Conservation (phyloP, 2,113 vertebrate species). For the Gambusia holbrooki region DNA sequence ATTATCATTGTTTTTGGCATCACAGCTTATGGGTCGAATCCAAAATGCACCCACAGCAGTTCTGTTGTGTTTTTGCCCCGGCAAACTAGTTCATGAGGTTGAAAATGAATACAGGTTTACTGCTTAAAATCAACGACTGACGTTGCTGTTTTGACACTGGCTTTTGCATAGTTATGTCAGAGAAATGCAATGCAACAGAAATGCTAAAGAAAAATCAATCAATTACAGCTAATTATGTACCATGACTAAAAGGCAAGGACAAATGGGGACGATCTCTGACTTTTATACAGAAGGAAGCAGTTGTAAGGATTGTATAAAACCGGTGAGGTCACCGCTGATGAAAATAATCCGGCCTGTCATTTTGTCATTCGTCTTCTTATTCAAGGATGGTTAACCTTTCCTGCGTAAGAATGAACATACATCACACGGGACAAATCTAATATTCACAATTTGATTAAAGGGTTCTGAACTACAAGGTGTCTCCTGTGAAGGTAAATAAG, state of each 20-base stretch:
- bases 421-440: neutral
- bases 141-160: neutral
- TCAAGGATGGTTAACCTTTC: neutral
- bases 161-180: neutral
- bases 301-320: neutral
- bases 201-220: neutral
- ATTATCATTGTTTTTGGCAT: neutral
- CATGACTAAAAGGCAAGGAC: neutral
- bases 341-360: neutral
- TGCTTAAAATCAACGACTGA: too few species aligned
- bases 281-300: too few species aligned
- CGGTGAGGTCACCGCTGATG: too few species aligned
- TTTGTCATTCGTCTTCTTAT: neutral
- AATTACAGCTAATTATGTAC: too few species aligned
- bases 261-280: neutral
- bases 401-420: neutral
- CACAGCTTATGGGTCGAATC: neutral
- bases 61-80: neutral
- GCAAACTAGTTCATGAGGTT: too few species aligned
- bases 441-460: neutral
- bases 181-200: neutral
- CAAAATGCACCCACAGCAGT: neutral
- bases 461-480: neutral
- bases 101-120: too few species aligned
- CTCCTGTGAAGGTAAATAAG: conserved; percentile 1